Conservation (phyloP, 2,888 invertebrate species). For the Scrobipalpa costella region DNA sequence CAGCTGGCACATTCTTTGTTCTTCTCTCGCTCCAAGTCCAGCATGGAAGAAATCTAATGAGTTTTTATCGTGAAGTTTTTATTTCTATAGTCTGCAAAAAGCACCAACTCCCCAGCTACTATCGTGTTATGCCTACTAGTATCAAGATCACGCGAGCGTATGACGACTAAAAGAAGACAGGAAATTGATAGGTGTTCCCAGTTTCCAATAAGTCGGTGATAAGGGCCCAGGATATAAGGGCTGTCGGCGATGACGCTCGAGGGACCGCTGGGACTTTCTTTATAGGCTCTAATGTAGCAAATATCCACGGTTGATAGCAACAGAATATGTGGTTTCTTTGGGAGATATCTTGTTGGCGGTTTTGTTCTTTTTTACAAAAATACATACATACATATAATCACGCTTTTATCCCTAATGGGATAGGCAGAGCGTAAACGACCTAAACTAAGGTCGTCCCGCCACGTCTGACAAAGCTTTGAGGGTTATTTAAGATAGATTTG, state of each 20-base stretch:
- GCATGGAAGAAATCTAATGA: no score
- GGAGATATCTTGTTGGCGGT: background rate
- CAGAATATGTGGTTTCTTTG: background rate
- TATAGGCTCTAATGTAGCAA: constrained; percentile 51
- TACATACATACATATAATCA: background rate
- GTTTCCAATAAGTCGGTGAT: constrained; percentile 62
- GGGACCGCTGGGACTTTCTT: constrained; percentile 55
- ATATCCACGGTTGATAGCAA: constrained; percentile 10
- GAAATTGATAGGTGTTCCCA: constrained; percentile 62
- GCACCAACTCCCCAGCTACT: no score
- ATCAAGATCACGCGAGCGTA: constrained; percentile 23
- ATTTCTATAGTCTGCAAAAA: no score
- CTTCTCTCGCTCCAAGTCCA: no score
- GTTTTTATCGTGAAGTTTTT: no score
- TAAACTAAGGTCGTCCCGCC: no score
- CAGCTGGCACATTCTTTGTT: no score
- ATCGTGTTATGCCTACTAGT: no score
- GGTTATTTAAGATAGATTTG: no score
- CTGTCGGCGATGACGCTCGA: constrained; percentile 43
- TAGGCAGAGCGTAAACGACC: no score
- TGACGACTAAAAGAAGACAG: constrained; percentile 52
- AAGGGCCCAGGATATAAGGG: constrained; percentile 51
- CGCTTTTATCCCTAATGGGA: no score
- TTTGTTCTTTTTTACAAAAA: background rate
- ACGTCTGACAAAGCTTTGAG: no score